Base-by-base conservation (phyloP, 2,797 vertebrate species). In the Sebastes trivittatus region DNA sequence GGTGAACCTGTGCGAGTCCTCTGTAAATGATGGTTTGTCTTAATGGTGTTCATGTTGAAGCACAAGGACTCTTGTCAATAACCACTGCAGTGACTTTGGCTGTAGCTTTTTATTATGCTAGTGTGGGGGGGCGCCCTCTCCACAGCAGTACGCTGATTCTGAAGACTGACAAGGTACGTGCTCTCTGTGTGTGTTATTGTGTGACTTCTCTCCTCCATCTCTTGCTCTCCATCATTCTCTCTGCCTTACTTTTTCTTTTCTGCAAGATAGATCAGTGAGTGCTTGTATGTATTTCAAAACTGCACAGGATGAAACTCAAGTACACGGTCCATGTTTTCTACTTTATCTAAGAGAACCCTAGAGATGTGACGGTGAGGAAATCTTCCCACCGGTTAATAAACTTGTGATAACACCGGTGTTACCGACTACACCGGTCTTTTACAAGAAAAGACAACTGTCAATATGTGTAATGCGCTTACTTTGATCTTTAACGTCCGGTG, bases 1-100 rank as follows among this genome's bases (percentile, higher is more conserved):
- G 96, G 98, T 99, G 97, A 99, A 98, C 98, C 97, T 98, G 97
- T 98, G 98, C 96, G 96, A 97, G 97, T 98, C 97, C 98, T 98
- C 96, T 83, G 63, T 91, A 78, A 83, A 91, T 89, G 62, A 91
- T 95, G 93, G 87, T 94, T 71, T 94, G 94, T 95, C 93, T 92
- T 95, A 96, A 96, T 97, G 95, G 91, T 94, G 92, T 91, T 93
- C 80, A 89, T 93, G 88, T 92, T 90, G 80, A 93, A 90, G 88
- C 91, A 83, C 88, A 92, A 81, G 84, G 89, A 93, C 94, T 96
- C 92, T 90, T 95, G 96, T 81, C 90, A 91, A 94, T 99, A 99
- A 98, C 96, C 94, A 96, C 96, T 95, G 92, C 95, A 95, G 95
- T 96, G 93, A 94, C 91, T 95, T 92, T 94, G 96, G 96, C 96